These are phyloP conservation scores for Cisticola juncidis DNA, from an alignment of 2,113 vertebrate genomes.

Conservation along the genomic window DNA sequence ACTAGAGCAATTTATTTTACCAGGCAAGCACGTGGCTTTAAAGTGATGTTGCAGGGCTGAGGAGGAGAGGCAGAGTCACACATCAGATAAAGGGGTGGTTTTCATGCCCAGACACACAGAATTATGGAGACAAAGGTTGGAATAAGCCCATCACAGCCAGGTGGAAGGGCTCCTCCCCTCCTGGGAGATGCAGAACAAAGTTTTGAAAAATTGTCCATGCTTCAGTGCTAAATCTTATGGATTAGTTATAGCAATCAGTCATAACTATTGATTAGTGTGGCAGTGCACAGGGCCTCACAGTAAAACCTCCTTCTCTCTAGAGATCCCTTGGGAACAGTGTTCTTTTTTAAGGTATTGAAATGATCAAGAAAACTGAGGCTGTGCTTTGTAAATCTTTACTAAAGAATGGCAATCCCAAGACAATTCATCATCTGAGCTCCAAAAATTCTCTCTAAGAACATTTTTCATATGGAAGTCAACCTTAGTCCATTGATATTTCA, in stretches of 20 bases:
- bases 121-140: background rate
- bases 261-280: background rate
- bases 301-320: background rate
- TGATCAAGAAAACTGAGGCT: background rate
- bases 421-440: background rate
- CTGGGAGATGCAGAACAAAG: background rate
- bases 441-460: background rate
- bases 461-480: background rate
- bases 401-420: background rate
- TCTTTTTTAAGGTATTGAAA: background rate
- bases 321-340: background rate
- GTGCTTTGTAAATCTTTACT: background rate
- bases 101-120: background rate
- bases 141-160: background rate
- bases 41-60: background rate
- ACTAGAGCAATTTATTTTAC: background rate
- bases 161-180: background rate
- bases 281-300: background rate
- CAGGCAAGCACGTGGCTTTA: background rate
- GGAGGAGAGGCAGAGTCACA: background rate
- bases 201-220: background rate
- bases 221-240: background rate
- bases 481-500: background rate
- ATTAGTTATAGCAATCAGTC: background rate
- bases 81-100: rapidly evolving